Evolutionary conservation across 2,888 invertebrate species (phyloP).

Genomic region (Callosobruchus maculatus): DNA sequence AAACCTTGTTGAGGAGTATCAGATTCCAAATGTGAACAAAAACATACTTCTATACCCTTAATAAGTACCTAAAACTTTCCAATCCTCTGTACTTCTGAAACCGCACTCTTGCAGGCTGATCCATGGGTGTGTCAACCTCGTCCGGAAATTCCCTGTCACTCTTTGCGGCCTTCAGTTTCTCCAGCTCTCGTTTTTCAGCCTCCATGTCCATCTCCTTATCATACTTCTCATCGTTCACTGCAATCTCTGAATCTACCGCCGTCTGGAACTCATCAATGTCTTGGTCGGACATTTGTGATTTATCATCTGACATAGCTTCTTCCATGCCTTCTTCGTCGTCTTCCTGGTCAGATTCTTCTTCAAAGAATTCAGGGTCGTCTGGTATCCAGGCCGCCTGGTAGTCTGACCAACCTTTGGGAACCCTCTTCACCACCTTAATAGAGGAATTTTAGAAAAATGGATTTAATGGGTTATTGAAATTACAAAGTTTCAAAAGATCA

Average conservation of each 20-base stretch:
- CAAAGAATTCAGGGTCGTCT: conserved; percentile 58
- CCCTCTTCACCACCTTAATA: conserved; percentile 63
- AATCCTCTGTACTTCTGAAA: conserved; percentile 94
- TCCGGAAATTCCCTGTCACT: conserved; percentile 90
- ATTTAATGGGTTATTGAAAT: too few relatives aligned
- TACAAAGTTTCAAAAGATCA: too few relatives aligned
- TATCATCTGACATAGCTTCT: conserved; percentile 39
- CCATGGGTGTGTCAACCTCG: conserved; percentile 92
- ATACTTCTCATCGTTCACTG: conserved; percentile 64
- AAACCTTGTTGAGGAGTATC: too few relatives aligned
- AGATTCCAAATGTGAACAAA: not conserved
- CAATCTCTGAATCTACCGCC: conserved; percentile 61
- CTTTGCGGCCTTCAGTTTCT: conserved; percentile 67
- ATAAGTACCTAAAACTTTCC: conserved; percentile 70
- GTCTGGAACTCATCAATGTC: conserved; percentile 67
- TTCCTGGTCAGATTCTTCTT: conserved; percentile 56
- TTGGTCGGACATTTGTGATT: conserved; percentile 49
- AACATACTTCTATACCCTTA: too few relatives aligned
- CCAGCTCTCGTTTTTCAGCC: conserved; percentile 74
- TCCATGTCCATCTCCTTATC: conserved; percentile 68
- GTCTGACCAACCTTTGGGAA: conserved; percentile 94
- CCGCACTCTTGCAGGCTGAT: conserved; percentile 74
- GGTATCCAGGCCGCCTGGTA: conserved; percentile 96
- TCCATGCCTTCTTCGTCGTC: conserved; percentile 62
- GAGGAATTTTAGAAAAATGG: too few relatives aligned